Percentiles rank a stretch among this genome's conserved stretches.
phyloP scores from a whole-genome alignment of 2,888 invertebrate genomes.

The Orchestes rusci region DNA sequence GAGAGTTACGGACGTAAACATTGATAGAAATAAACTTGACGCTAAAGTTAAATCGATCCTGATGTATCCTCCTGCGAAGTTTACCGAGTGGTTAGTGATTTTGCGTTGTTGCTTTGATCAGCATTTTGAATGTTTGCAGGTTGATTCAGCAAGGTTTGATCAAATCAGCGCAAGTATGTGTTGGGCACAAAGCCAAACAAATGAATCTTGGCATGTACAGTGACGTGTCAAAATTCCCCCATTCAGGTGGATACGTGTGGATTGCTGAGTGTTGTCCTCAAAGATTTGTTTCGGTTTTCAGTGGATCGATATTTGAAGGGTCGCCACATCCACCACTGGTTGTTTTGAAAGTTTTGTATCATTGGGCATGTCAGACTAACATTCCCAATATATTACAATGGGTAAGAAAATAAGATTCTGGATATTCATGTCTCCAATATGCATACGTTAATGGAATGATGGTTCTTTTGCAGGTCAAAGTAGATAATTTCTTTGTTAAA shows the following conservation, averaged over 20 bases:
- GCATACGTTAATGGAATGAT: background rate
- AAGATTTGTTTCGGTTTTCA: constrained; percentile 79
- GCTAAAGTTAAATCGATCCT: constrained; percentile 75
- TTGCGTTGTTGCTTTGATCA: background rate
- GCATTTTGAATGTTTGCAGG: constrained; percentile 29
- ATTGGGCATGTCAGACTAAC: constrained; percentile 88
- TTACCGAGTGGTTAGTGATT: constrained; percentile 66
- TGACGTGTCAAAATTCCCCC: constrained; percentile 76
- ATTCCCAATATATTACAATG: constrained; percentile 83
- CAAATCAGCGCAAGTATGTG: constrained; percentile 71
- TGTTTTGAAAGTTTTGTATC: constrained; percentile 76
- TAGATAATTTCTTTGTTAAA: constrained; percentile 62
- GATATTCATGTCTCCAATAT: background rate
- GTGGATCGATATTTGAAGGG: constrained; percentile 80
- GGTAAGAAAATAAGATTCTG: constrained; percentile 52
- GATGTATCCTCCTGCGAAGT: constrained; percentile 75
- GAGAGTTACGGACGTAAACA: constrained; percentile 57
- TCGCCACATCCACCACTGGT: constrained; percentile 79
- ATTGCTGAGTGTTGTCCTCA: constrained; percentile 82
- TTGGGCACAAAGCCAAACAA: constrained; percentile 58
- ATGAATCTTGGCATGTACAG: constrained; percentile 81
- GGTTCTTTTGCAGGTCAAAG: constrained; percentile 50
- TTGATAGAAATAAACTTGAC: constrained; percentile 60
- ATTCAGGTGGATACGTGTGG: constrained; percentile 88
- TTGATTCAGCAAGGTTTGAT: constrained; percentile 79